Conservation (phyloP, 2,888 invertebrate genomes). For the Diabrotica balteata region DNA sequence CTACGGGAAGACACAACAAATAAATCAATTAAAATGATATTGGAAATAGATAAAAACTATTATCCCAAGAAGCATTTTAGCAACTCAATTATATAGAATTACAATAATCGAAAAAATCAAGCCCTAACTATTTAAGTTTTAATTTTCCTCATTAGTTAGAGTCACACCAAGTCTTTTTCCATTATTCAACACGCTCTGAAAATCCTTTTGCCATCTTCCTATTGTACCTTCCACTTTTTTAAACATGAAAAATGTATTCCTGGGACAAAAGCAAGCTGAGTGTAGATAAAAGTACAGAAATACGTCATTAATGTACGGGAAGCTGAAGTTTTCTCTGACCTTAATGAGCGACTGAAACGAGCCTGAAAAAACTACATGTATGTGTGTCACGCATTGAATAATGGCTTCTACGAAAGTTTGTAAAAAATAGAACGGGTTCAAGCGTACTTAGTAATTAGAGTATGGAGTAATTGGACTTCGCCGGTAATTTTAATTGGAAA, state of each 20-base stretch:
- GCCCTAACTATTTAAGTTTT: not conserved
- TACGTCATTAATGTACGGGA: constrained; percentile 26
- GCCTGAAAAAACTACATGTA: constrained; percentile 19
- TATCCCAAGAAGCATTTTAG: too few relatives aligned
- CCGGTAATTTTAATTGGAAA: too few relatives aligned
- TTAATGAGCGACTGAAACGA: constrained; percentile 41
- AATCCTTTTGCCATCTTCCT: constrained; percentile 6
- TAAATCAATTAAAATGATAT: too few relatives aligned
- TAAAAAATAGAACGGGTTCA: constrained; percentile 20
- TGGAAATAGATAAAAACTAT: too few relatives aligned
- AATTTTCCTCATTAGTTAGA: not conserved
- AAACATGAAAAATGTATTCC: constrained; percentile 25
- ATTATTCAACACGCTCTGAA: constrained; percentile 6
- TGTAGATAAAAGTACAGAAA: constrained; percentile 7
- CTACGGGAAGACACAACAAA: too few relatives aligned
- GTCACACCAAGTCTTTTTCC: constrained; percentile 4
- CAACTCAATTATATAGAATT: too few relatives aligned
- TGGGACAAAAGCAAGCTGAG: constrained; percentile 16
- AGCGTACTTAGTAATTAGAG: too few relatives aligned
- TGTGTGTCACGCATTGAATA: constrained; percentile 39
- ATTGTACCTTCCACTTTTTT: constrained; percentile 1
- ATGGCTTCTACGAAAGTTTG: constrained; percentile 29
- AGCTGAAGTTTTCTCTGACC: constrained; percentile 41
- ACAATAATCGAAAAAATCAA: not conserved
- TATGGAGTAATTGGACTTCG: too few relatives aligned